These are phyloP conservation scores for Phaethornis superciliosus DNA, from an alignment of 2,113 vertebrate species.

Conservation along the genomic window DNA sequence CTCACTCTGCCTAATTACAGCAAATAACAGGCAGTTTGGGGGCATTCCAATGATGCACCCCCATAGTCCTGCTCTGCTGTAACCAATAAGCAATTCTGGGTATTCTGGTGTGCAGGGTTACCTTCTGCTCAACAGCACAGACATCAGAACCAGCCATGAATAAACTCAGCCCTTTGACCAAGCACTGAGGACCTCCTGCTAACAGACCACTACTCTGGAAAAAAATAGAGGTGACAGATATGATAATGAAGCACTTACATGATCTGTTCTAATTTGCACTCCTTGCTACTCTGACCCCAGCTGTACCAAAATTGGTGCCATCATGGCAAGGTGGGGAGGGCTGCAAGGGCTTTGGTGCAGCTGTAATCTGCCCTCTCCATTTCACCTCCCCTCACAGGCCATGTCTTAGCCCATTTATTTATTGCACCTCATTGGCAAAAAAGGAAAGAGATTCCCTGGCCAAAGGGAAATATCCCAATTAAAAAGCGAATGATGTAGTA, in stretches of 20 bases:
- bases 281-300: fast-evolving
- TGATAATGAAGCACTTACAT: background rate
- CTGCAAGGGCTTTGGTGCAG: background rate
- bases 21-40: background rate
- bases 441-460: background rate
- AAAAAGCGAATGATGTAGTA: constrained; percentile 24
- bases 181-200: background rate
- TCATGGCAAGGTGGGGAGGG: background rate
- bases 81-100: background rate
- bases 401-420: constrained; percentile 1
- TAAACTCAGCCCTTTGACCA: background rate
- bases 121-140: background rate
- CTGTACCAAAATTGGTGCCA: background rate
- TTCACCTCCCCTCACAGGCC: background rate
- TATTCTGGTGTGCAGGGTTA: background rate
- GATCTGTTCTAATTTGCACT: background rate
- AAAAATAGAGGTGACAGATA: background rate
- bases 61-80: background rate
- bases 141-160: background rate
- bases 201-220: fast-evolving
- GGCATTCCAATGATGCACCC: background rate
- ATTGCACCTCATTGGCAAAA: constrained; percentile 7
- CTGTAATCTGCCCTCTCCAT: background rate
- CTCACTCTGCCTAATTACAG: background rate
- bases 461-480: constrained; percentile 40